A percentile compares a stretch with the other conserved stretches of the same genome.
Conservation (phyloP, 2,797 vertebrate genomes). For the Stomatorhinus walkeri region DNA sequence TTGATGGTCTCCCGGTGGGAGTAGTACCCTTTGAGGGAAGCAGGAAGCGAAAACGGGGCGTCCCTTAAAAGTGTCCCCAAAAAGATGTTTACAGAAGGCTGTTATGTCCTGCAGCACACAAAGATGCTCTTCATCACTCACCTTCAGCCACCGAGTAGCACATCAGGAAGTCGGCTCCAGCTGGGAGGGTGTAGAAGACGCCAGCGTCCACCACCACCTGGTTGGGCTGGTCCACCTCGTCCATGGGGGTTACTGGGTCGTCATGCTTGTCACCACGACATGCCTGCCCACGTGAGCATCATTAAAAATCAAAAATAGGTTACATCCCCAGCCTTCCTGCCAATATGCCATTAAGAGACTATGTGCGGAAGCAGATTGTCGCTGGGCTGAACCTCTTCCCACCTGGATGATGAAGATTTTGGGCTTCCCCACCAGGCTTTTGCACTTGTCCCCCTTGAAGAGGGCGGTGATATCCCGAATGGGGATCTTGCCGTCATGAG, state of each 20-base stretch:
- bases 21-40: conserved; percentile 70
- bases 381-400: conserved; percentile 24
- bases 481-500: conserved; percentile 67
- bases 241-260: conserved; percentile 55
- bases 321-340: neutral
- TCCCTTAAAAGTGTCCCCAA: neutral
- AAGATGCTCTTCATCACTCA: conserved; percentile 34
- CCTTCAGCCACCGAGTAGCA: conserved; percentile 91
- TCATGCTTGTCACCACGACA: conserved; percentile 80
- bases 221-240: conserved; percentile 60
- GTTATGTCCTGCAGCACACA: neutral
- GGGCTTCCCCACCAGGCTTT: conserved; percentile 82
- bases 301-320: neutral
- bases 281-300: conserved; percentile 53
- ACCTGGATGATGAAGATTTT: conserved; percentile 97
- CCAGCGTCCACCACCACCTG: conserved; percentile 71
- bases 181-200: conserved; percentile 69
- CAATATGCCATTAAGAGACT: neutral
- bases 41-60: neutral
- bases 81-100: neutral
- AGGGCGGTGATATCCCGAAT: conserved; percentile 66
- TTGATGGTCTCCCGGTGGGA: conserved; percentile 80
- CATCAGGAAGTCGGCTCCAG: conserved; percentile 85
- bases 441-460: conserved; percentile 84
- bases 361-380: neutral